phyloP scores from a whole-genome alignment of 92 coral and sea anemone species.

The Micromussa lordhowensis region DNA sequence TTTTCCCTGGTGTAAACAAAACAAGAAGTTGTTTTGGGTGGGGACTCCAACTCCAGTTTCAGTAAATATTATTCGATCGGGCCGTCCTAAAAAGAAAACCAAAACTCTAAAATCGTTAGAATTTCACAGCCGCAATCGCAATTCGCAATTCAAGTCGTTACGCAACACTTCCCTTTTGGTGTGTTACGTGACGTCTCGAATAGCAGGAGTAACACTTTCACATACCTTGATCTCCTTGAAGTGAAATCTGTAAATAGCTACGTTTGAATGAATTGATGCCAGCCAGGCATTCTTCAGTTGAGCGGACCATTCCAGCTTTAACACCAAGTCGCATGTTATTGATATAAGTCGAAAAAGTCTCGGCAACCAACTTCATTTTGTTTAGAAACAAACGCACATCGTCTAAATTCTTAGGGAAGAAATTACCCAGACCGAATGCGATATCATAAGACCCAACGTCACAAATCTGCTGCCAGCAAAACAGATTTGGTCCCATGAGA shows the following conservation, averaged over 20 bases:
- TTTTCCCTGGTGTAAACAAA: too few species aligned
- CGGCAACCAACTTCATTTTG: constrained; percentile 45
- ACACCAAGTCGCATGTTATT: constrained; percentile 77
- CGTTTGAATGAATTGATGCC: constrained; percentile 72
- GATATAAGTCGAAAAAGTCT: constrained; percentile 65
- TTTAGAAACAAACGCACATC: constrained; percentile 59
- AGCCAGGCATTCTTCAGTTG: constrained; percentile 83
- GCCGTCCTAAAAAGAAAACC: too few species aligned
- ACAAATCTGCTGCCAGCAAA: constrained; percentile 87
- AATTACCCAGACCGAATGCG: constrained; percentile 33
- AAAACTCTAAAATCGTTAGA: too few species aligned
- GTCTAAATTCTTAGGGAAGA: constrained; percentile 49
- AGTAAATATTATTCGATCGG: too few species aligned
- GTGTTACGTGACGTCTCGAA: too few species aligned
- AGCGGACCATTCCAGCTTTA: constrained; percentile 91
- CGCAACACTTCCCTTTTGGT: too few species aligned
- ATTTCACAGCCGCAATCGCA: too few species aligned
- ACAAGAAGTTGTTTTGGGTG: too few species aligned
- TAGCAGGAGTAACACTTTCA: background rate
- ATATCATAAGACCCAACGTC: constrained; percentile 26
- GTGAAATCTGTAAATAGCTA: constrained; percentile 43
- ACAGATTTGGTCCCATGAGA: constrained; percentile 85
- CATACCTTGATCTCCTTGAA: constrained; percentile 73
- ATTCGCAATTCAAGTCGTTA: too few species aligned
- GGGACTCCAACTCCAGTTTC: too few species aligned